A percentile compares a stretch with the other conserved stretches of the same genome.
These are phyloP conservation scores for Xenus cinereus DNA, from an alignment of 2,113 vertebrate species.

Conservation along the genomic window DNA sequence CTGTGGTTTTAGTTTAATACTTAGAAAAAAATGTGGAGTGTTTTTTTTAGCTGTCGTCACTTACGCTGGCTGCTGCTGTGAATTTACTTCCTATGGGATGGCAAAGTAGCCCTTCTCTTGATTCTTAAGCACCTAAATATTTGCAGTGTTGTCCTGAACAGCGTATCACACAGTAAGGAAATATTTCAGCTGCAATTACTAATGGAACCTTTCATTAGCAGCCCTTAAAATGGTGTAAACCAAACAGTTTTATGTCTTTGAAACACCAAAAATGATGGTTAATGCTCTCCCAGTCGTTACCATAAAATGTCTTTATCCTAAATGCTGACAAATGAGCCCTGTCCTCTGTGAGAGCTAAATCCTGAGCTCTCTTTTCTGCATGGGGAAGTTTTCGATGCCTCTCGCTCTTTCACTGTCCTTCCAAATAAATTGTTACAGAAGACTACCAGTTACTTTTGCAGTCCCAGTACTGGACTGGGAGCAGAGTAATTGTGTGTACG, in stretches of 20 bases:
- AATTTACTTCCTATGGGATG: neutral
- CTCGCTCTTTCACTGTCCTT: neutral
- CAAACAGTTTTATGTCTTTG: conserved; percentile 1
- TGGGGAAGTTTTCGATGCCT: neutral
- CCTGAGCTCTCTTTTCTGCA: neutral
- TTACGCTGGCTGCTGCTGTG: neutral
- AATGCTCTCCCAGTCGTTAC: neutral
- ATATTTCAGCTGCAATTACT: neutral
- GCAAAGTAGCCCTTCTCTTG: neutral
- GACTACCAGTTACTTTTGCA: neutral
- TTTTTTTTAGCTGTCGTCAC: neutral
- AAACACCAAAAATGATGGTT: neutral
- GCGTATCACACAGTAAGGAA: neutral
- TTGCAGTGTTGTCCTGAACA: neutral
- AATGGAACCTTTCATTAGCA: neutral
- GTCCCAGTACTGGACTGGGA: neutral
- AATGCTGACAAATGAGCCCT: neutral
- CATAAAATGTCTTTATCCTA: neutral
- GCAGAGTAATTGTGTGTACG: neutral
- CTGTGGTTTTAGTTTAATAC: neutral
- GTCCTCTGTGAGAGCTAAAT: neutral
- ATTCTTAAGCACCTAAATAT: neutral
- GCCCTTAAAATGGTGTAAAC: neutral
- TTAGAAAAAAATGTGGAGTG: neutral
- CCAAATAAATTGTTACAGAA: neutral